Evolutionary conservation across 2,797 vertebrate species (phyloP).

Genomic region (Acropternis orthonyx): DNA sequence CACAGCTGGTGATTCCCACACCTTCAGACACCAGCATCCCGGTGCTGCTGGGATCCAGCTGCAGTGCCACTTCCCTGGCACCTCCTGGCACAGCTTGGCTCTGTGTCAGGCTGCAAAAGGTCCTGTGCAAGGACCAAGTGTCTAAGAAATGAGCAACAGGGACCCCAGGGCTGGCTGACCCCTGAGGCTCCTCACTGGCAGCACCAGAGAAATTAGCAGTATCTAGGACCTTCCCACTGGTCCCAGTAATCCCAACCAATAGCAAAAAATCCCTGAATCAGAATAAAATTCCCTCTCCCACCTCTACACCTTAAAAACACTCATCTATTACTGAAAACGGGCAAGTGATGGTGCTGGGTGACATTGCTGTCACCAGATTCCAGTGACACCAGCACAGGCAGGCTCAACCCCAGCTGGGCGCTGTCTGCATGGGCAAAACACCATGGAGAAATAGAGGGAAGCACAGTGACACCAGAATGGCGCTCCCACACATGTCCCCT

Average conservation of each 20-base stretch:
- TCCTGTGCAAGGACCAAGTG: neutral
- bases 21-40: neutral
- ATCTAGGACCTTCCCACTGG: neutral
- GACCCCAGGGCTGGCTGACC: neutral
- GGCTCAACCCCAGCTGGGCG: neutral
- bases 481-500: rapidly evolving
- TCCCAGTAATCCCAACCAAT: neutral
- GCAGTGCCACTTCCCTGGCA: neutral
- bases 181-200: neutral
- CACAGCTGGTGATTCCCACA: neutral
- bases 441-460: neutral
- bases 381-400: neutral
- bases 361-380: neutral
- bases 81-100: neutral
- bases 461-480: neutral
- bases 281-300: neutral
- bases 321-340: neutral
- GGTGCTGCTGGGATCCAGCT: neutral
- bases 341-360: neutral
- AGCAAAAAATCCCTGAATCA: neutral
- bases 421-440: neutral
- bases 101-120: neutral
- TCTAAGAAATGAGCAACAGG: neutral
- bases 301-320: too few relatives aligned
- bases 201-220: neutral